These are phyloP conservation scores for Calosoma granatense DNA, from an alignment of 1,140 invertebrate species.

Conservation along the genomic window DNA sequence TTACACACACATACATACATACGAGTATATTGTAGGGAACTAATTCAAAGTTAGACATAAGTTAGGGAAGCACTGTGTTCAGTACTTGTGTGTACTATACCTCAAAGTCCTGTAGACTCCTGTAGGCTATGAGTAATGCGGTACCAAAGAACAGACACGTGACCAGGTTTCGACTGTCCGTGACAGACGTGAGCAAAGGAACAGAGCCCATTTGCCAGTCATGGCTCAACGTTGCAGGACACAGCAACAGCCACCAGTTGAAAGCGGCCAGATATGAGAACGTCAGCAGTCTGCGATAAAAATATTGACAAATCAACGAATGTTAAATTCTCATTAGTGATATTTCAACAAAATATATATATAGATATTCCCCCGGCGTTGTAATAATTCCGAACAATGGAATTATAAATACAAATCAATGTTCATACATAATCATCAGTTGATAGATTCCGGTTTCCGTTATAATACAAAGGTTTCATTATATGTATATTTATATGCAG, in stretches of 20 bases:
- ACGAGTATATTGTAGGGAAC: background rate
- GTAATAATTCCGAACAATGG: too few species aligned
- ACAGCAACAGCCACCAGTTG: constrained; percentile 72
- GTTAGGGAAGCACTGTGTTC: too few species aligned
- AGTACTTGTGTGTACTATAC: constrained; percentile 32
- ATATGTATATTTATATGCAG: too few species aligned
- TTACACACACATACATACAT: too few species aligned
- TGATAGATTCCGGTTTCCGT: too few species aligned
- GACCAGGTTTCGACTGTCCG: constrained; percentile 59
- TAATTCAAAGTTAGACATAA: background rate
- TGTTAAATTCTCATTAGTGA: too few species aligned
- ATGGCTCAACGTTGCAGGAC: constrained; percentile 64
- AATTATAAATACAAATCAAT: too few species aligned
- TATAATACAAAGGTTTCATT: too few species aligned
- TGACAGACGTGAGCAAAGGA: constrained; percentile 56
- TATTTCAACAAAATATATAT: too few species aligned
- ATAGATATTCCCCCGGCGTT: too few species aligned
- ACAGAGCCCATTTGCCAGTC: constrained; percentile 86
- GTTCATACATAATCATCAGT: too few species aligned
- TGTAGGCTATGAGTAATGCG: constrained; percentile 46
- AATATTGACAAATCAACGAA: background rate
- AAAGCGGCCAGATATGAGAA: constrained; percentile 72
- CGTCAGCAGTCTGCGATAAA: constrained; percentile 50
- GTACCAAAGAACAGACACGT: constrained; percentile 56
- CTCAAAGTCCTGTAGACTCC: constrained; percentile 54